A percentile compares a stretch with the other conserved stretches of the same genome.
Conservation (phyloP, 1,140 invertebrate genomes). For the Drosophila ercepeae region DNA sequence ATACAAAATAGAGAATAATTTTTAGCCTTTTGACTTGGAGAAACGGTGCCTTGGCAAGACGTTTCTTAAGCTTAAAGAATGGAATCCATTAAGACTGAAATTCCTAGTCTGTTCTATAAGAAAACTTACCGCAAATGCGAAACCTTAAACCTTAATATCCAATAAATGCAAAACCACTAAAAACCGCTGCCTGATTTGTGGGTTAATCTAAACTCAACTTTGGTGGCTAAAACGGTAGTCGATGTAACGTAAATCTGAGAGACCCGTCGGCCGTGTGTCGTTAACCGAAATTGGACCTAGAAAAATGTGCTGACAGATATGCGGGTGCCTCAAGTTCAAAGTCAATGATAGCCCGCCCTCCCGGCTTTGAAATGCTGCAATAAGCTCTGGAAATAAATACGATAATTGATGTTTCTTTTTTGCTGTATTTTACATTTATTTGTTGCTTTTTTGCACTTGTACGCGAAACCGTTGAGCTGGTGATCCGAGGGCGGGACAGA, state of each 20-base stretch:
- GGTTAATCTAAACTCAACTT: neutral
- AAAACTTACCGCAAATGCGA: neutral
- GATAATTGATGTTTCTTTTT: constrained; percentile 35
- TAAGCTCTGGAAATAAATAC: constrained; percentile 27
- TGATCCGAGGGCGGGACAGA: constrained; percentile 1
- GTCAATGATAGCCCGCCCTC: constrained; percentile 29
- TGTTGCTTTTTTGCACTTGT: constrained; percentile 51
- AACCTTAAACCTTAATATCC: neutral
- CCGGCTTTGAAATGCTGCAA: constrained; percentile 35
- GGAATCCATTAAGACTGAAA: too few species aligned
- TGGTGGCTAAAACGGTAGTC: neutral
- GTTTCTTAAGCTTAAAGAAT: too few species aligned
- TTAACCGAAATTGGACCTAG: constrained; percentile 13
- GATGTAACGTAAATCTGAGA: neutral
- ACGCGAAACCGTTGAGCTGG: constrained; percentile 55
- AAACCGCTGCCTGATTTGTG: neutral
- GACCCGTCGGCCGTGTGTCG: neutral
- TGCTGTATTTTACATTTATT: constrained; percentile 12
- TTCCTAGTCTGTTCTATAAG: too few species aligned
- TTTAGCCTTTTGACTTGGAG: neutral
- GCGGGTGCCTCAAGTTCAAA: constrained; percentile 44
- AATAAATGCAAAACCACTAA: neutral
- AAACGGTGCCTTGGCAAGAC: too few species aligned
- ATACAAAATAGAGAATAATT: neutral
- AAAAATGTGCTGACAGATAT: constrained; percentile 39